Conservation (phyloP, 2,888 invertebrate genomes). For the Phorcus lineatus region DNA sequence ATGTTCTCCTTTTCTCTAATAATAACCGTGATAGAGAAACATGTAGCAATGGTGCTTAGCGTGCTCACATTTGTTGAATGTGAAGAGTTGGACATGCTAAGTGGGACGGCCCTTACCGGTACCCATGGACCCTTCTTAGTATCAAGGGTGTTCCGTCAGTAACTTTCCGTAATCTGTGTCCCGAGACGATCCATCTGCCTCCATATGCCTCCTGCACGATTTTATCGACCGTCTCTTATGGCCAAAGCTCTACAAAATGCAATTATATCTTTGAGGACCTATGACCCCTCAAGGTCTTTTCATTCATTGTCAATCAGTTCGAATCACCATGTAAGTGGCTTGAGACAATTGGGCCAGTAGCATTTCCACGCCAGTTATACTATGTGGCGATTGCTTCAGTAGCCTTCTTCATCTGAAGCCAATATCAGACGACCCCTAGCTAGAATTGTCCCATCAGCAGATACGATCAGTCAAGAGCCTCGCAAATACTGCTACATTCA, state of each 20-base stretch:
- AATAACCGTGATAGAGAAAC: too few species aligned
- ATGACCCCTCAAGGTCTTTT: background rate
- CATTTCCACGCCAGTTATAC: background rate
- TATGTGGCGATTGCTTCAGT: background rate
- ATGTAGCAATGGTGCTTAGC: too few species aligned
- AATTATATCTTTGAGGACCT: slow-evolving; percentile 5
- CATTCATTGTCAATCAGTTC: slow-evolving; percentile 1
- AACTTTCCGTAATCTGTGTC: background rate
- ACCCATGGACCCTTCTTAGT: background rate
- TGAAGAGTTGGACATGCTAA: too few species aligned
- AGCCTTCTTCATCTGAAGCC: background rate
- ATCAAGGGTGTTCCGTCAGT: background rate
- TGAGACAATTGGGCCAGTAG: background rate
- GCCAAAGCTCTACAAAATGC: background rate
- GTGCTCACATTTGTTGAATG: too few species aligned
- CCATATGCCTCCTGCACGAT: background rate
- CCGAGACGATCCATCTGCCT: background rate
- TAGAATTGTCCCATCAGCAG: background rate
- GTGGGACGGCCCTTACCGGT: background rate
- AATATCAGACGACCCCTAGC: background rate
- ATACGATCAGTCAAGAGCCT: background rate
- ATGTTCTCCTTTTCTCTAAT: too few species aligned
- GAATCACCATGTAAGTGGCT: slow-evolving; percentile 1
- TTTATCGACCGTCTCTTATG: background rate
- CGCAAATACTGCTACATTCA: background rate